Evolutionary conservation across 1,140 invertebrate genomes (phyloP), one percentile per base, ranked within the genome.

Genomic region (Drosophila ercepeae): DNA sequence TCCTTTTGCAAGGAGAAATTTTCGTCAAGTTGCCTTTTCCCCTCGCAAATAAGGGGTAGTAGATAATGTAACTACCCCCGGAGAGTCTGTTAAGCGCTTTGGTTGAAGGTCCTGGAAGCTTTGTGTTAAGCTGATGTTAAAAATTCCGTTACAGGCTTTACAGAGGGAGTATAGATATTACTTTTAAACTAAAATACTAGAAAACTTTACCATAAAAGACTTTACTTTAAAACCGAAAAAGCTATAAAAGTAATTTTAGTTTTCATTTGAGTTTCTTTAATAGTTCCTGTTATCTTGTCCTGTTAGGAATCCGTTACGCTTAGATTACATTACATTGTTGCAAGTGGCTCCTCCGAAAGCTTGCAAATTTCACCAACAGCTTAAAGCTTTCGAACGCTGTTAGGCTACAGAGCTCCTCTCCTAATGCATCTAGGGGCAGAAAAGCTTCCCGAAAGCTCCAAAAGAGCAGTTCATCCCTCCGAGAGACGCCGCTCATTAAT

Each of bases 1-100:
- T 6, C 41, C 14, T 36, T 36, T 71, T 78, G 57, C 59, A 39
- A 74, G 68, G 29, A n/a, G 29, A 32, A 55, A 67, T 44, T 67
- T 68, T 88, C 82, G 83, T 89, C 34, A 68, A 89, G 70, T 78
- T 75, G 21, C 52, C 4, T 11, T 14, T 39, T 75, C 78, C 65
- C 67, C 71, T 69, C 1, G n/a, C 5, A 2, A 2, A n/a, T 13
- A 11, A 75, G 83, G 83, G 82, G 82, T 64, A 36, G 45, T 74
- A 88, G 73, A 78, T 88, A 88, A 82, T 70, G 71, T 49, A 0
- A 9, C 46, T 19, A 32, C 68, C 65, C 68, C 68, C 60, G 7
- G n/a, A 48, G 18, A 13, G 13, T 9, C 23, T 57, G 65, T 19
- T 16, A 27, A 6, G 39, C 4, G 11, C 9, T 6, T 29, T 14